Base-by-base conservation (phyloP, 1,140 invertebrate species). In the Calliphora vicina region DNA sequence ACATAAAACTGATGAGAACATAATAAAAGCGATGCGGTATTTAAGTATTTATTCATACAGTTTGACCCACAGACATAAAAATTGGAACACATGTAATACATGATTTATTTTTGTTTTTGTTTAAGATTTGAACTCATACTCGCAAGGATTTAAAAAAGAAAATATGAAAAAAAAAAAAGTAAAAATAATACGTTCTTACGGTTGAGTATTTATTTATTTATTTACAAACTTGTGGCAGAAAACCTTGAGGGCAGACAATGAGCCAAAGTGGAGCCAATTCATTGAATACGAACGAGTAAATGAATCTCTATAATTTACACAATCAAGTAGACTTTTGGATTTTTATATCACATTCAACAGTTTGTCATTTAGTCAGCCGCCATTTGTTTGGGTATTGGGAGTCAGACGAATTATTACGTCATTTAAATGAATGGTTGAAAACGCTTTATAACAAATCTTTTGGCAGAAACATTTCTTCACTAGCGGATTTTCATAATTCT, bases 201-300 rank as follows among this genome's bases (percentile, higher is more conserved):
- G 20, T 23, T n/a, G n/a, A n/a, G 25, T 13, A 20, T 25, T 20
- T 10, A 76, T 42, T 5, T 12, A 26, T 35, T 2, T 35, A 35
- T 35, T 8, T 5, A 35, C 1, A 35, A 35, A 35, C 35, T 35
- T 35, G 35, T 10, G 27, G 15, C 29, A 35, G 15, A 29, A 35
- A 78, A 43, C 74, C 74, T 45, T 43, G 12, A 78, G 74, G 74
- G 35, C 35, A 78, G n/a, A 78, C 74, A 78, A 20, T 25, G 74
- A 78, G 74, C 35, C 74, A 78, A 23, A 78, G 74, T 78, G 74
- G 74, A 78, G 74, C 74, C 74, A 78, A 78, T 78, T 43, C 74
- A 78, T 78, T 78, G 74, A 43, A 43, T 78, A 78, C 10, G 10
- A 35, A 35, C 1, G 35, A 35, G 35, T 35, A 76, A 78, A n/a